These are phyloP conservation scores for Brienomyrus longianalis DNA, from an alignment of 2,113 vertebrate genomes.

Conservation along the genomic window DNA sequence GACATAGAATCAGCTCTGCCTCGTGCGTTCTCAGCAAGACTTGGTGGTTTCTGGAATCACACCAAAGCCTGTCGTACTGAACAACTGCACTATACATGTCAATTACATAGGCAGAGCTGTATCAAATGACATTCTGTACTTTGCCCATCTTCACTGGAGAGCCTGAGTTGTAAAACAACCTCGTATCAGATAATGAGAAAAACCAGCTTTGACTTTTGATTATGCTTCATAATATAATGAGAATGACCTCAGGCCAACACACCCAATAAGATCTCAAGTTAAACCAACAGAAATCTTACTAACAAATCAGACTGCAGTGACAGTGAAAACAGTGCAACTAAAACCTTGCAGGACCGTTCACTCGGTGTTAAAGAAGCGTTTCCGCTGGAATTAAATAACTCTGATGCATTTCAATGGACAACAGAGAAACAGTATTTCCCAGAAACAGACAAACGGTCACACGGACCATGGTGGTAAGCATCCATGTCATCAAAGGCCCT, in stretches of 20 bases:
- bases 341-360: neutral
- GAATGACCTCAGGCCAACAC: neutral
- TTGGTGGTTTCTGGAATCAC: neutral
- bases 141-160: neutral
- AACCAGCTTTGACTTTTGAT: neutral
- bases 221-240: neutral
- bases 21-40: neutral
- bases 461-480: neutral
- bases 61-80: neutral
- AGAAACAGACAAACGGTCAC: neutral
- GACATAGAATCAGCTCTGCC: neutral
- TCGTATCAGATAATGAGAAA: neutral
- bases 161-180: neutral
- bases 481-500: neutral
- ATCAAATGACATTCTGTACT: neutral
- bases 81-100: neutral
- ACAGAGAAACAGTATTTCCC: neutral
- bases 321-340: neutral
- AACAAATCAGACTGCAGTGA: neutral
- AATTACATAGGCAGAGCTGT: neutral
- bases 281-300: neutral
- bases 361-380: neutral
- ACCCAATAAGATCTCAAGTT: neutral
- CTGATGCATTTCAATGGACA: neutral
- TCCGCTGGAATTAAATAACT: neutral